Percentiles rank a stretch among this genome's conserved stretches.
These are phyloP conservation scores for Hoplodrina blanda DNA, from an alignment of 2,888 invertebrate species.

Conservation along the genomic window DNA sequence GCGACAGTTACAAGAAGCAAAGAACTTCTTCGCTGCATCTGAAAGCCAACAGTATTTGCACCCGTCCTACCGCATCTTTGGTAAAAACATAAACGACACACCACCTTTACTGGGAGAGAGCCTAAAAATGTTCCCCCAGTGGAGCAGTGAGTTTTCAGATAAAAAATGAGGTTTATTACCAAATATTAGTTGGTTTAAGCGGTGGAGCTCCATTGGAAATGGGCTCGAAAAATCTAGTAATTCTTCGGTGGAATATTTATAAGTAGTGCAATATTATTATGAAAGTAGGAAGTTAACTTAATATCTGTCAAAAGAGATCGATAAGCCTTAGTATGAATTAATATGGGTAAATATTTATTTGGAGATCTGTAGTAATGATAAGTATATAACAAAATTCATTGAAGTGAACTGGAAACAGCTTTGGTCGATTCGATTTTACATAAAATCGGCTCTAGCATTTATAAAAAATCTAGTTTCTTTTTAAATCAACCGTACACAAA, in stretches of 20 bases:
- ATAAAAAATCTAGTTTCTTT: background rate
- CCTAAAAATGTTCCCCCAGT: conserved; percentile 67
- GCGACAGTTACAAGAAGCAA: conserved; percentile 71
- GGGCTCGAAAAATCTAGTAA: conserved; percentile 24
- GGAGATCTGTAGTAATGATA: background rate
- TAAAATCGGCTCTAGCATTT: background rate
- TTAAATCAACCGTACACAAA: background rate
- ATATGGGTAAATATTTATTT: background rate
- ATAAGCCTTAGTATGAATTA: background rate
- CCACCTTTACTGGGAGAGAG: conserved; percentile 66
- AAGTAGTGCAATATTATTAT: conserved; percentile 6
- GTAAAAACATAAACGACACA: conserved; percentile 65
- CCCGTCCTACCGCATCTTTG: conserved; percentile 67
- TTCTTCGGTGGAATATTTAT: conserved; percentile 8
- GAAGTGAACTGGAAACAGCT: background rate
- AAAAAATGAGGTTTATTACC: conserved; percentile 21
- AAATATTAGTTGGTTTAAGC: conserved; percentile 12
- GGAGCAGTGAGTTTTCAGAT: conserved; percentile 61
- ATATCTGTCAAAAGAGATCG: background rate
- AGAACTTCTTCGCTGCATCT: conserved; percentile 71
- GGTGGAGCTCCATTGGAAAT: conserved; percentile 4
- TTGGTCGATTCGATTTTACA: background rate
- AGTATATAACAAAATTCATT: background rate
- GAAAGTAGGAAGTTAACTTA: background rate
- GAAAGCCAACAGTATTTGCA: conserved; percentile 71